These are phyloP conservation scores for Heliconius melpomene DNA, from an alignment of 1,140 invertebrate genomes.

Conservation along the genomic window DNA sequence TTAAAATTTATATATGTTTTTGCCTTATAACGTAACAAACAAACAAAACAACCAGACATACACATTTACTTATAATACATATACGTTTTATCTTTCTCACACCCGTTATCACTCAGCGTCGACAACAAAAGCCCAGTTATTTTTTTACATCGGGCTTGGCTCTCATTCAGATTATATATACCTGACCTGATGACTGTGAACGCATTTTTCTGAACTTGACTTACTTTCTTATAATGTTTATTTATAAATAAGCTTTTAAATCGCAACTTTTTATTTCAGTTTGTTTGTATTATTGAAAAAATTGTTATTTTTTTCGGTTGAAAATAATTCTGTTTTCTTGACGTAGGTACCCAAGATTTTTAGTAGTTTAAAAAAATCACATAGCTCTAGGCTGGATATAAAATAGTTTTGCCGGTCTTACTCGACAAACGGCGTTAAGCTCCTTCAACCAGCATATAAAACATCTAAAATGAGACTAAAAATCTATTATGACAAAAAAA, in stretches of 20 bases:
- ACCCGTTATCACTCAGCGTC: not conserved
- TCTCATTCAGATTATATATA: constrained; percentile 33
- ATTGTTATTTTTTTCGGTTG: too few relatives aligned
- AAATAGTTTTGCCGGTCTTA: too few relatives aligned
- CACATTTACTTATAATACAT: too few relatives aligned
- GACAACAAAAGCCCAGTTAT: not conserved
- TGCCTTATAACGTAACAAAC: too few relatives aligned
- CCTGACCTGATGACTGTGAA: constrained; percentile 37
- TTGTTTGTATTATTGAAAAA: not conserved
- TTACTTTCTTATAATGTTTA: constrained; percentile 50
- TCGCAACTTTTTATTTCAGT: not conserved
- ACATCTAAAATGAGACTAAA: too few relatives aligned
- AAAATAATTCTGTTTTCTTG: too few relatives aligned
- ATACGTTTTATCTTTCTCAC: not conserved
- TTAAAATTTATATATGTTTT: not conserved
- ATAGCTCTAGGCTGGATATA: too few relatives aligned
- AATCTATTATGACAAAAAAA: too few relatives aligned
- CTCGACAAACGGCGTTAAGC: too few relatives aligned
- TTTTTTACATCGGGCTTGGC: not conserved
- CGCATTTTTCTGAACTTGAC: constrained; percentile 62
- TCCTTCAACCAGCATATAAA: too few relatives aligned
- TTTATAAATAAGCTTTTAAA: constrained; percentile 26
- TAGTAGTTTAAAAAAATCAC: too few relatives aligned
- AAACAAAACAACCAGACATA: not conserved
- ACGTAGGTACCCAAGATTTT: too few relatives aligned